Percentiles rank a stretch among this genome's conserved stretches.
Evolutionary conservation across 2,113 vertebrate species (phyloP).

Genomic region (Rhombomys opimus): DNA sequence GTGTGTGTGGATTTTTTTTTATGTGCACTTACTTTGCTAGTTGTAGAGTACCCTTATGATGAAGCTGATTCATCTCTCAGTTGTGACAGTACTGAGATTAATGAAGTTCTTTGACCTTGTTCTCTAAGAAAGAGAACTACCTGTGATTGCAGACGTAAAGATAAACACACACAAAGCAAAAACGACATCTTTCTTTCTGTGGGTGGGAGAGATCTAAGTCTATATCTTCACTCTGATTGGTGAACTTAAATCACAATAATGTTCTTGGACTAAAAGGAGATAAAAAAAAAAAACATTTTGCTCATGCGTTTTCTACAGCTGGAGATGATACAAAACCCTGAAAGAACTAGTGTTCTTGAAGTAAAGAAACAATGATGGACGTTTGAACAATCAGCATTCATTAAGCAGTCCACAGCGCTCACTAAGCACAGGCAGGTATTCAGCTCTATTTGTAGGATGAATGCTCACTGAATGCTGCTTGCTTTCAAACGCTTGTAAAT

Average conservation of each 20-base stretch:
- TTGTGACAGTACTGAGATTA: not conserved
- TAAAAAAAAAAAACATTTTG: not conserved
- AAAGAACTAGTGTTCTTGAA: not conserved
- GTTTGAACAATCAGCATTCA: not conserved
- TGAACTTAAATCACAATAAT: not conserved
- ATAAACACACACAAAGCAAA: not conserved
- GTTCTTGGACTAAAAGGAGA: not conserved
- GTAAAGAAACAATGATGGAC: not conserved
- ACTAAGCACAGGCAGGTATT: not conserved
- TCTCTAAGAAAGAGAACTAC: not conserved
- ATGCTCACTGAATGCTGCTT: not conserved
- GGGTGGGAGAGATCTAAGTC: not conserved
- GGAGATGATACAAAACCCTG: not conserved
- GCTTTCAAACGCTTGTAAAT: slow-evolving; percentile 14
- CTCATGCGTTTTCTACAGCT: not conserved
- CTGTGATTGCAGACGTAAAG: not conserved
- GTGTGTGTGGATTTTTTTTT: not conserved
- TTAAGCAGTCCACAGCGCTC: slow-evolving; percentile 22
- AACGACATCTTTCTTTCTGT: not conserved
- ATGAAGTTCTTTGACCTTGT: not conserved
- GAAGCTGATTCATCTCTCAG: not conserved
- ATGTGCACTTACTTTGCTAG: not conserved
- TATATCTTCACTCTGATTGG: not conserved
- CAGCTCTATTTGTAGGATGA: slow-evolving; percentile 5
- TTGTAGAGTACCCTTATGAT: not conserved